Evolutionary conservation across 35 echinoderm and acorn worm genomes (phyloP).

Genomic region (Heliocidaris tuberculata): DNA sequence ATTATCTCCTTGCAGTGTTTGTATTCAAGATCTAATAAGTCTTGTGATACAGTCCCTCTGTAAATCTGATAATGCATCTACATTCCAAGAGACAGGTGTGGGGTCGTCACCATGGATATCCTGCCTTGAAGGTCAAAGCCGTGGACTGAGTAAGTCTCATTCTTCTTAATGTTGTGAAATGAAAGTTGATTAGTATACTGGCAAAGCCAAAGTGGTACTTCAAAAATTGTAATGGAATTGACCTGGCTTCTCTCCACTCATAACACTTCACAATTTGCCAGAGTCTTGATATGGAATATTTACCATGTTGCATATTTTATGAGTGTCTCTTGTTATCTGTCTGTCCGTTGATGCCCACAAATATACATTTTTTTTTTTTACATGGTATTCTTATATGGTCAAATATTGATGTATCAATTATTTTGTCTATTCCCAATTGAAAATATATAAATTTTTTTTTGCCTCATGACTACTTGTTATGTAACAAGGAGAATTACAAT

Average conservation of each 20-base stretch:
- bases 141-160: background rate
- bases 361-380: too few species aligned
- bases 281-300: background rate
- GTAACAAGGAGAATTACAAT: too few species aligned
- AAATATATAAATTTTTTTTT: too few species aligned
- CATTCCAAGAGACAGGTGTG: background rate
- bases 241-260: background rate
- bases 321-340: too few species aligned
- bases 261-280: background rate
- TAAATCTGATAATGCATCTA: background rate
- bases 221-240: background rate
- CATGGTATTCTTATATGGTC: too few species aligned
- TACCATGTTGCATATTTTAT: background rate
- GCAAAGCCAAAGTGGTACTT: background rate
- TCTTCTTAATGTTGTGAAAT: background rate
- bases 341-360: too few species aligned
- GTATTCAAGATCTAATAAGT: slow-evolving; percentile 23
- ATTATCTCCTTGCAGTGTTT: background rate
- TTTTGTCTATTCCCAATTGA: too few species aligned
- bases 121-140: background rate
- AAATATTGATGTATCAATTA: too few species aligned
- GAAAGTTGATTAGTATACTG: background rate
- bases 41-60: background rate
- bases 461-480: too few species aligned
- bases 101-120: background rate